These are phyloP conservation scores for Melanerpes formicivorus DNA, from an alignment of 2,113 vertebrate species.

Conservation along the genomic window DNA sequence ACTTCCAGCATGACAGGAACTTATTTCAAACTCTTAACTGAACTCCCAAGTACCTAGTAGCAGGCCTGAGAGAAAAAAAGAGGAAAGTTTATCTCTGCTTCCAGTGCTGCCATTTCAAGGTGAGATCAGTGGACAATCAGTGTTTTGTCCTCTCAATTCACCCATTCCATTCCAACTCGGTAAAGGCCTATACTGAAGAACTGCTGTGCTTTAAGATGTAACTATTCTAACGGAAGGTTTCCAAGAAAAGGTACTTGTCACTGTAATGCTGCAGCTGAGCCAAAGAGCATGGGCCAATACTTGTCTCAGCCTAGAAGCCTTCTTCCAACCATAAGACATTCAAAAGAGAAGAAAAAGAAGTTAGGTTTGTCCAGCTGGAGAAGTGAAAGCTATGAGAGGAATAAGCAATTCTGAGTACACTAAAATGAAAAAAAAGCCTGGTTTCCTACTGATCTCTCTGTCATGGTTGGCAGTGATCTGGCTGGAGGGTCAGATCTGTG, in stretches of 20 bases:
- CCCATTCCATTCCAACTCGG: not conserved
- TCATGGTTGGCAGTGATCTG: not conserved
- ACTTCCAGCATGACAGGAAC: not conserved
- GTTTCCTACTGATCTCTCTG: not conserved
- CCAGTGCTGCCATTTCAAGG: not conserved
- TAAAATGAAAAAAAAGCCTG: not conserved
- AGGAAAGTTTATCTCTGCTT: not conserved
- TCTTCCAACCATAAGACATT: not conserved
- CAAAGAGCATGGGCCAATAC: not conserved
- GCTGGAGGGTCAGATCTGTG: not conserved
- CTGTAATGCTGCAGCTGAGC: not conserved
- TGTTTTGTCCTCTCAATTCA: not conserved
- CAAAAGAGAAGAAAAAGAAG: not conserved
- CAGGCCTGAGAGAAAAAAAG: not conserved
- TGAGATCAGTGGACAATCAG: not conserved
- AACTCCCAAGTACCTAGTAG: not conserved
- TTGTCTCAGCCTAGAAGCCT: not conserved
- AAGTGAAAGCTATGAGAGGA: not conserved
- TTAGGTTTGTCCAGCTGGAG: not conserved
- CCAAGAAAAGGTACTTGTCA: not conserved
- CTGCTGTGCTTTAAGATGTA: not conserved
- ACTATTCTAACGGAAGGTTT: not conserved
- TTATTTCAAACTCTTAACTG: not conserved
- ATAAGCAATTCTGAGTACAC: not conserved
- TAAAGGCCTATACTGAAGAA: not conserved